Base-by-base conservation (phyloP, 1,140 invertebrate species). In the Notospermus geniculatus region DNA sequence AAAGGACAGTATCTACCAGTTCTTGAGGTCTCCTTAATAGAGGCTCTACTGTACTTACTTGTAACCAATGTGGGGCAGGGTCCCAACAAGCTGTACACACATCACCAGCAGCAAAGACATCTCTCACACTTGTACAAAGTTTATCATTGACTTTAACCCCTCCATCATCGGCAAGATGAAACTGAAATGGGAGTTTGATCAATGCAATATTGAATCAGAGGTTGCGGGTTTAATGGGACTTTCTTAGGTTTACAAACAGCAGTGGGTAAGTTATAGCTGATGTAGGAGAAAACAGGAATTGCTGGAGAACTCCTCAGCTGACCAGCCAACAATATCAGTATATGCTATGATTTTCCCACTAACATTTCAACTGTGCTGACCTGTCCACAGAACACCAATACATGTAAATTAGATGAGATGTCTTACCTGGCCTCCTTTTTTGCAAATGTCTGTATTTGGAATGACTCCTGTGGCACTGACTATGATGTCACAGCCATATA, bases 71-170 rank as follows among this genome's bases (percentile, higher is more conserved):
- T 28, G 74, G 65, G 0, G 92, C 86, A 56, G 82, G 71, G 19
- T 86, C 75, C 95, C 96, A 98, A 29, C 78, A 77, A 29, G 89
- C 88, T 64, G 85, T 85, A 72, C 93, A 97, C 9, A 93, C 88
- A 86, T 99, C 97, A 11, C 97, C 97, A 55, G 95, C 95, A 19
- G 95, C 95, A 85, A 88, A 99, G 19, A 98, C 86, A 79, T 92
- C 86, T 45, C 70, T 68, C 15, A 90, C 69, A 43, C 87, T 88
- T 17, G 94, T 97, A 78, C 89, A 84, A 87, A 98, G 91, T 69
- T 88, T 85, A 79, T 91, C 88, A 83, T 97, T 87, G 0, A 99
- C 91, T 64, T 85, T 80, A 57, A 97, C 63, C 17, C 83, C 84
- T 32, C 76, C 76, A 84, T 96, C 92, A 29, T 80, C 74, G 0